Evolutionary conservation across 2,113 vertebrate genomes (phyloP).

Genomic region (Daubentonia madagascariensis): DNA sequence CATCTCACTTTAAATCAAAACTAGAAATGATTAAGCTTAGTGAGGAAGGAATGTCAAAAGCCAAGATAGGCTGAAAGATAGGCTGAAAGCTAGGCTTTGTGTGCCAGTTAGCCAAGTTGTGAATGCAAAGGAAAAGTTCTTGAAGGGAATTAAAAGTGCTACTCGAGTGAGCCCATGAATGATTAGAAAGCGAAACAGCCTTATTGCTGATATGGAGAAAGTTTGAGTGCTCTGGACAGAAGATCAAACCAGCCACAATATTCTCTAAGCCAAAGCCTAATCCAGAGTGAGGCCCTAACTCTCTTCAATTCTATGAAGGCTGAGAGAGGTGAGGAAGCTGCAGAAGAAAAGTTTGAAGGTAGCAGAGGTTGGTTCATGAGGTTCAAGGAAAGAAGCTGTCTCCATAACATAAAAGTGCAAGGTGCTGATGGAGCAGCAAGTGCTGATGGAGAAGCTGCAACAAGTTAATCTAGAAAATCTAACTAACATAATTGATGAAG

Average conservation of each 20-base stretch:
- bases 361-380: background rate
- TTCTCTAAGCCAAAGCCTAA: background rate
- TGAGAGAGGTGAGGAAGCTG: background rate
- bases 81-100: background rate
- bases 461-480: background rate
- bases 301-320: background rate
- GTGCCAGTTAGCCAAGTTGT: background rate
- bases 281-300: background rate
- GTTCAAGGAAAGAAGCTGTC: background rate
- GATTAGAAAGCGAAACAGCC: background rate
- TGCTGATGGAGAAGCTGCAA: background rate
- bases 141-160: background rate
- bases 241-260: background rate
- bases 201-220: background rate
- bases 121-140: background rate
- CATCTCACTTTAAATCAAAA: background rate
- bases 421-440: background rate
- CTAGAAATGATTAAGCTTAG: background rate
- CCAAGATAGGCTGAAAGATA: background rate
- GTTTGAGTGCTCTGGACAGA: background rate
- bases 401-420: background rate
- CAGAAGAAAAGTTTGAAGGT: background rate
- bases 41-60: background rate
- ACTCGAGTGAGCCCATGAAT: background rate
- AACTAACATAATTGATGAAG: background rate